These are phyloP conservation scores for Neofelis nebulosa DNA, from an alignment of 2,113 vertebrate genomes.

Conservation along the genomic window DNA sequence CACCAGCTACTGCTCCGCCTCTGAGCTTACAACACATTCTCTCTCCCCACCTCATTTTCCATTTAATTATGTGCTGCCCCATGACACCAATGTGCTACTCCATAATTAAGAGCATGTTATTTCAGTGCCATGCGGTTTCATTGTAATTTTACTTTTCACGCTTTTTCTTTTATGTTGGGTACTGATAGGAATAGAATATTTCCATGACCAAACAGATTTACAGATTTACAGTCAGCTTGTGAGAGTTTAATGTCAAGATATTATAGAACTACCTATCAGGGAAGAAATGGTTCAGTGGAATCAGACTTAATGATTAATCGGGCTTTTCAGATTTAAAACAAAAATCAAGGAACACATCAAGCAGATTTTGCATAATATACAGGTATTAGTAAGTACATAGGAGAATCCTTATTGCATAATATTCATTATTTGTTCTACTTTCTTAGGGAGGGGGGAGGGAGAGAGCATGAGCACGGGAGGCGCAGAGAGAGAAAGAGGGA, in stretches of 20 bases:
- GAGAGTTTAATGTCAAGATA: constrained; percentile 26
- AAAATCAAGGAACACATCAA: constrained; percentile 1
- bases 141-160: constrained; percentile 36
- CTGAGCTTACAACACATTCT: background rate
- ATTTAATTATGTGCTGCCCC: constrained; percentile 51
- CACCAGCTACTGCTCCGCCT: background rate
- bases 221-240: constrained; percentile 39
- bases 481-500: too few relatives aligned
- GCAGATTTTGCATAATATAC: constrained; percentile 19
- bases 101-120: constrained; percentile 31
- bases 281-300: background rate
- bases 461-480: too few relatives aligned
- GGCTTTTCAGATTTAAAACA: background rate
- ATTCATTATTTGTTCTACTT: constrained; percentile 11
- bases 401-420: background rate
- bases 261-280: constrained; percentile 1
- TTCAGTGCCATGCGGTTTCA: background rate
- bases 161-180: background rate
- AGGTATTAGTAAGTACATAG: background rate
- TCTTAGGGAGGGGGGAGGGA: too few relatives aligned
- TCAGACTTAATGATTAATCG: constrained; percentile 26
- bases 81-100: background rate
- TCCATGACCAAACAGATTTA: constrained; percentile 27
- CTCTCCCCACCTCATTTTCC: background rate
- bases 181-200: constrained; percentile 26